phyloP scores from a whole-genome alignment of 2,797 vertebrate genomes.

The Arctocebus calabarensis region DNA sequence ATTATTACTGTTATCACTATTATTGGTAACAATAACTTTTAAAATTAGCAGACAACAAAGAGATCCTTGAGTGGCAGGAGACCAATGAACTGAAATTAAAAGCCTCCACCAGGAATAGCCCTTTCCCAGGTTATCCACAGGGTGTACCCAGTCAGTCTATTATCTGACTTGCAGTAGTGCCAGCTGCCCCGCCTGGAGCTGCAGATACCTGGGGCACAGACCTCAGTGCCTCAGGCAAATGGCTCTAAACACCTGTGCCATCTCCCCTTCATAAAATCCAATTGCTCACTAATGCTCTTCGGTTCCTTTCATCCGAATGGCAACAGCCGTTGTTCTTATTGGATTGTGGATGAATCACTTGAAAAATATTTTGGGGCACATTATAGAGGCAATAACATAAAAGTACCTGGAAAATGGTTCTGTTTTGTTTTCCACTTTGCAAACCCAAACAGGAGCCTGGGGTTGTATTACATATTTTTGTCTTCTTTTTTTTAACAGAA shows the following conservation, averaged over 20 bases:
- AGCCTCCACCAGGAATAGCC: not conserved
- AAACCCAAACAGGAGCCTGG: constrained; percentile 73
- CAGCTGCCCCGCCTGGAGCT: not conserved
- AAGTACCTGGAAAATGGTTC: constrained; percentile 77
- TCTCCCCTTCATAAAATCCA: constrained; percentile 67
- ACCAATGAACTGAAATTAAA: constrained; percentile 14
- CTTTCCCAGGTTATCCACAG: not conserved
- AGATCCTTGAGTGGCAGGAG: not conserved
- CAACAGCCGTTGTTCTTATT: constrained; percentile 75
- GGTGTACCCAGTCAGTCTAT: not conserved
- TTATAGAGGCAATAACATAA: constrained; percentile 75
- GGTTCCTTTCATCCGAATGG: constrained; percentile 46
- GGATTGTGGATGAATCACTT: constrained; percentile 70
- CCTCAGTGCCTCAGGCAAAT: constrained; percentile 52
- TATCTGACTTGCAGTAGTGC: not conserved
- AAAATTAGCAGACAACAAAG: not conserved
- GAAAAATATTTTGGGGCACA: constrained; percentile 78
- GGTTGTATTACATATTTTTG: constrained; percentile 71
- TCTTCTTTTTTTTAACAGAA: constrained; percentile 52
- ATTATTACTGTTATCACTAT: not conserved
- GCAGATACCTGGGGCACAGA: not conserved
- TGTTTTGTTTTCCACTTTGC: constrained; percentile 80
- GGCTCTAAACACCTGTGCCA: constrained; percentile 70
- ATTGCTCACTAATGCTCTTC: constrained; percentile 44
- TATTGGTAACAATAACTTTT: not conserved